Percentiles rank a stretch among this genome's conserved stretches.
These are phyloP conservation scores for Acanthopagrus latus DNA, from an alignment of 2,797 vertebrate genomes.

Conservation along the genomic window DNA sequence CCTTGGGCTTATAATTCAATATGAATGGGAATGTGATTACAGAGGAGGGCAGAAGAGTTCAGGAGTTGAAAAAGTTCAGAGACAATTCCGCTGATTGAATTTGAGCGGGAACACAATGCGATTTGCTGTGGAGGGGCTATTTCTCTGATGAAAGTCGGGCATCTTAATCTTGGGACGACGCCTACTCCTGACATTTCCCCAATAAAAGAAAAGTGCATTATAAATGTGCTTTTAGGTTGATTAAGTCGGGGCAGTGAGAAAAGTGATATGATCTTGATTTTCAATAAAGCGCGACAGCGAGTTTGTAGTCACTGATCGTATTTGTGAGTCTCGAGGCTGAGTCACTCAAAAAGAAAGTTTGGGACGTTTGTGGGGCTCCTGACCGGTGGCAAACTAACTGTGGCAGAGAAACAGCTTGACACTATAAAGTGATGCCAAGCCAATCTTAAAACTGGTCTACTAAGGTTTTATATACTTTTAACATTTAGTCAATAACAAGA, in stretches of 20 bases:
- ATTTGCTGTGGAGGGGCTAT: slow-evolving; percentile 62
- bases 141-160: slow-evolving; percentile 72
- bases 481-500: background rate
- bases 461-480: background rate
- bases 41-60: slow-evolving; percentile 55
- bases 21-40: slow-evolving; percentile 71
- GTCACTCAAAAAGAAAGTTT: background rate
- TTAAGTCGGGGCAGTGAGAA: slow-evolving; percentile 47
- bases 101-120: slow-evolving; percentile 67
- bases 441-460: background rate
- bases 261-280: slow-evolving; percentile 52
- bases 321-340: slow-evolving; percentile 30
- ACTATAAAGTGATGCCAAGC: background rate
- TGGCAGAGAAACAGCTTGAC: background rate
- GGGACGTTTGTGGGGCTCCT: background rate
- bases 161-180: slow-evolving; percentile 63
- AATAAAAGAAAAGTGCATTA: slow-evolving; percentile 70
- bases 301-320: slow-evolving; percentile 20
- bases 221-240: slow-evolving; percentile 80
- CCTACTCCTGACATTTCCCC: slow-evolving; percentile 65
- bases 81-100: slow-evolving; percentile 73
- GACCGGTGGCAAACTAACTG: background rate
- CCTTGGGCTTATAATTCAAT: slow-evolving; percentile 58
- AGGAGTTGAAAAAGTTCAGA: slow-evolving; percentile 65
- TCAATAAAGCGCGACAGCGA: slow-evolving; percentile 40